These are phyloP conservation scores for Drosophila mercatorum DNA, from an alignment of 2,888 invertebrate genomes.

Conservation along the genomic window DNA sequence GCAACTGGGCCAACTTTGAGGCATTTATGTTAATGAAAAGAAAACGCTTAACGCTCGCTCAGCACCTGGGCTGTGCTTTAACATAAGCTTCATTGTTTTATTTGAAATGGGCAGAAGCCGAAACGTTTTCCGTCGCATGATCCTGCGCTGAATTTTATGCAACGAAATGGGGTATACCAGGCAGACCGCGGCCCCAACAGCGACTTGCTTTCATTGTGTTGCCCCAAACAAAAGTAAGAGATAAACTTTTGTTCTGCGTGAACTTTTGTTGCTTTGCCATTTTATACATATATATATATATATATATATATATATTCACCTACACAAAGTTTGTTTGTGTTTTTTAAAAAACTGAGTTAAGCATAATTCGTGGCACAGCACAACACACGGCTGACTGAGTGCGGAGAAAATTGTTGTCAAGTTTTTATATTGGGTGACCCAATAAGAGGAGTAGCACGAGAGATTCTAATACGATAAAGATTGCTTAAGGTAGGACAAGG, in stretches of 20 bases:
- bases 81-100: slow-evolving; percentile 59
- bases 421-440: neutral
- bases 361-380: slow-evolving; percentile 50
- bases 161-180: slow-evolving; percentile 21
- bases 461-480: neutral
- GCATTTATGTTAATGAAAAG: slow-evolving; percentile 74
- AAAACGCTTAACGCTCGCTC: slow-evolving; percentile 63
- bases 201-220: slow-evolving; percentile 40
- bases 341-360: slow-evolving; percentile 63
- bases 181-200: neutral
- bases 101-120: slow-evolving; percentile 38
- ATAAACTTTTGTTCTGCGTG: slow-evolving; percentile 78
- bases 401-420: neutral
- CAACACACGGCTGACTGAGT: slow-evolving; percentile 1
- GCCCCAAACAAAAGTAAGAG: slow-evolving; percentile 75
- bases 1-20: slow-evolving; percentile 42
- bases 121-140: slow-evolving; percentile 44
- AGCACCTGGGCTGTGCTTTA: slow-evolving; percentile 23
- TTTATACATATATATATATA: slow-evolving; percentile 19
- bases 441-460: neutral
- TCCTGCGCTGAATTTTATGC: slow-evolving; percentile 56
- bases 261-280: slow-evolving; percentile 62
- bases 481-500: neutral
- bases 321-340: slow-evolving; percentile 24
- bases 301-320: slow-evolving; percentile 2